phyloP scores from a whole-genome alignment of 2,888 invertebrate genomes.

The Branchinecta sandiegonensis region DNA sequence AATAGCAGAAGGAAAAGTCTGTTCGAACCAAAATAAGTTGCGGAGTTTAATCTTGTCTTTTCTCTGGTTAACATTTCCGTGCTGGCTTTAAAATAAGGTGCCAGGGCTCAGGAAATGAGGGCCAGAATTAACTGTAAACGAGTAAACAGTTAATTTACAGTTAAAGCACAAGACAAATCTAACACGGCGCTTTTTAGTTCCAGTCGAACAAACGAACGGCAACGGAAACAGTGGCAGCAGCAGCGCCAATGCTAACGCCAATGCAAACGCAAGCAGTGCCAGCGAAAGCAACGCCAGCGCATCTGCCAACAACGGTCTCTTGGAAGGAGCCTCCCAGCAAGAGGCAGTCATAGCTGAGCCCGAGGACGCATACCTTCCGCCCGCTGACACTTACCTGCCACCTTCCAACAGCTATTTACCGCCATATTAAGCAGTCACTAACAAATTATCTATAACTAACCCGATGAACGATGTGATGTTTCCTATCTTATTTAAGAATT shows the following conservation, averaged over 20 bases:
- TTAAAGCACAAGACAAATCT: too few species aligned
- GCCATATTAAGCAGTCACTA: background rate
- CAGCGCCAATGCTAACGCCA: background rate
- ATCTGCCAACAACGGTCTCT: background rate
- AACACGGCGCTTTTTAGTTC: too few species aligned
- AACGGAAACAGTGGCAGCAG: background rate
- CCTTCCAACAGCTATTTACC: background rate
- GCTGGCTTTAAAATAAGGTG: too few species aligned
- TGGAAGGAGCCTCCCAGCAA: constrained; percentile 8
- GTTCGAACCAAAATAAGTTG: too few species aligned
- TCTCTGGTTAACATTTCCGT: too few species aligned
- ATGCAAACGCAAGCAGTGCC: background rate
- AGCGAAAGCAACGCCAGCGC: background rate
- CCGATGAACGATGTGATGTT: constrained; percentile 9
- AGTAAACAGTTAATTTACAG: too few species aligned
- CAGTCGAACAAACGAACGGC: too few species aligned
- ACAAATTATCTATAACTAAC: background rate
- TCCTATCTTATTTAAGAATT: constrained; percentile 14
- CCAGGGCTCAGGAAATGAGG: too few species aligned
- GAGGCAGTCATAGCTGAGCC: background rate
- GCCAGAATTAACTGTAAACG: too few species aligned
- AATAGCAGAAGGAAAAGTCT: too few species aligned
- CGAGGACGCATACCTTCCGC: background rate
- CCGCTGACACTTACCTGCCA: background rate
- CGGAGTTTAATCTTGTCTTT: too few species aligned